Base-by-base conservation (phyloP, 2,797 vertebrate species). In the Toxotes lorentzi region DNA sequence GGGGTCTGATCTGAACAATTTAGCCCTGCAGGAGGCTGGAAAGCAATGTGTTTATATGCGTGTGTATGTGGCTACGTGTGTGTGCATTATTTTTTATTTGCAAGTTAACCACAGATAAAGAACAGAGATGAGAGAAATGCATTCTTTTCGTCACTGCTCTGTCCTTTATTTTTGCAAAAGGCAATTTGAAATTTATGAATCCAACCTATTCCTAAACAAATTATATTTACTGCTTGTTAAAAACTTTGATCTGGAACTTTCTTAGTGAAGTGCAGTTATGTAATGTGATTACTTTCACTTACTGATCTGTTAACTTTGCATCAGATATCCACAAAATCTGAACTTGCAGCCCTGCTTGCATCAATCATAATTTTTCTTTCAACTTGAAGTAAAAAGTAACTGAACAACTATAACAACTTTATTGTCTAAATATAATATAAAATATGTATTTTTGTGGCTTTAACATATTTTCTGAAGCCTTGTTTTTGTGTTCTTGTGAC, bases 1-100 rank as follows among this genome's bases (percentile, higher is more conserved):
- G 82, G 72, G 87, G 86, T 81, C 82, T 84, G 82, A 86, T 86
- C 83, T 85, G 76, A 48, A 76, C 83, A 89, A 90, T 93, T 84
- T 86, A 24, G 57, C 88, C 23, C 86, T 64, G 82, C 86, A 70
- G 79, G 81, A 85, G 72, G 75, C 69, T 11, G 32, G 35, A 71
- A 14, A 48, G 27, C 5, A 3, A 47, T 41, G 63, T 64, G 60
- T 67, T 70, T 64, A 54, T 60, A 64, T 48, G 64, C 50, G 62
- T 57, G 38, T 45, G 38, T 19, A 21, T 63, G 48, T 51, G 21
- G 17, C 40, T 35, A 21, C 54, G 48, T 57, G 54, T n/a, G 24
- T 65, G 62, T 35, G 45, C 34, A 8, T 53, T 32, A 3, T 8
- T 38, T 35, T 75, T 41, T 65, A 38, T 63, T 54, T 61, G 16